Percentiles rank a stretch among this genome's conserved stretches.
Conservation (phyloP, 2,113 vertebrate species). For the Haplochromis vanheusdeni region DNA sequence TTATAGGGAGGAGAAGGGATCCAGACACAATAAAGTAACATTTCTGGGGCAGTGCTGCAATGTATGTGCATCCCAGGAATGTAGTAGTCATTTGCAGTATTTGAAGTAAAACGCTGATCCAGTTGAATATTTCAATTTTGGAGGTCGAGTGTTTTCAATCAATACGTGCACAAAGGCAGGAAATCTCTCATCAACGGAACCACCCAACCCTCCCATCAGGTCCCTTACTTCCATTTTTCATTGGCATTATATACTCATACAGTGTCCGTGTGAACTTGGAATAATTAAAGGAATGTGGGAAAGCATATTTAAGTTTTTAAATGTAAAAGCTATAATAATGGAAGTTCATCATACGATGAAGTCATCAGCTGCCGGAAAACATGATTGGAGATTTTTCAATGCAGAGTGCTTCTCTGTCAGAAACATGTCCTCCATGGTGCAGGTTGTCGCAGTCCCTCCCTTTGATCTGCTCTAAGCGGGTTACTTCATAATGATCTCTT, state of each 20-base stretch:
- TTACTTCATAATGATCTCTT: not conserved
- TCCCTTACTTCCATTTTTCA: not conserved
- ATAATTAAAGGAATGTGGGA: not conserved
- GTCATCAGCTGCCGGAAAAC: not conserved
- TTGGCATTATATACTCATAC: not conserved
- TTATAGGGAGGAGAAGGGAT: not conserved
- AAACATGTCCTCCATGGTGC: not conserved
- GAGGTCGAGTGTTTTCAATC: not conserved
- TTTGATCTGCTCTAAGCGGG: not conserved
- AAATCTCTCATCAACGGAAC: not conserved
- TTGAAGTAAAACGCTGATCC: not conserved
- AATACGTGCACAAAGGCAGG: fast-evolving
- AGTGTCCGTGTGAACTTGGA: not conserved
- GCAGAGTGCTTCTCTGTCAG: not conserved
- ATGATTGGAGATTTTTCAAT: not conserved
- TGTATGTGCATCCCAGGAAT: not conserved
- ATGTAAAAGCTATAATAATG: not conserved
- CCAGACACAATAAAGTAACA: not conserved
- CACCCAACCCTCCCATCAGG: not conserved
- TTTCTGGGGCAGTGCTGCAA: not conserved
- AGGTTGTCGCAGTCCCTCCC: not conserved
- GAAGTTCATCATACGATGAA: not conserved
- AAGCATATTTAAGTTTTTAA: not conserved
- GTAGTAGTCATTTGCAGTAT: not conserved
- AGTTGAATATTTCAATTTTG: not conserved